Percentiles rank a stretch among this genome's conserved stretches.
Evolutionary conservation across 2,888 invertebrate species (phyloP).

Genomic region (Petrolisthes cinctipes): DNA sequence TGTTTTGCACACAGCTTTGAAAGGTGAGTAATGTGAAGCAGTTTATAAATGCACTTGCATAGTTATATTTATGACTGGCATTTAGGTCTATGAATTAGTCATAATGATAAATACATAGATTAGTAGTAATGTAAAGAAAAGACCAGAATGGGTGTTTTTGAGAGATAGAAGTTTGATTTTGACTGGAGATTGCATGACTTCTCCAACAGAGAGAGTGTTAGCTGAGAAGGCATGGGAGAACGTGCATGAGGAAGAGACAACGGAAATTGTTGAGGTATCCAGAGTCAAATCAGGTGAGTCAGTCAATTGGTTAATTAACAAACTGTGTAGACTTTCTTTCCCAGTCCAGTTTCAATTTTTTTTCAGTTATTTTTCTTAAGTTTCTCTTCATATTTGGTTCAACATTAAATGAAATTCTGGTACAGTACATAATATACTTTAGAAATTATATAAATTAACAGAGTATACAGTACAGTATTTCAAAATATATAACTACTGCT

Average conservation of each 20-base stretch:
- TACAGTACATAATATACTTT: too few relatives aligned
- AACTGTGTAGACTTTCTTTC: neutral
- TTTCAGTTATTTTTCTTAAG: too few relatives aligned
- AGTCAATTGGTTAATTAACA: neutral
- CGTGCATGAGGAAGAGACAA: constrained; percentile 59
- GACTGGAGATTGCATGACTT: constrained; percentile 30
- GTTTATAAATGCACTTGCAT: too few relatives aligned
- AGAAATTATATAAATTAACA: too few relatives aligned
- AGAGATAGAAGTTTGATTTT: constrained; percentile 16
- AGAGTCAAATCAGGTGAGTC: constrained; percentile 60
- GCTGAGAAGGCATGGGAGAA: constrained; percentile 60
- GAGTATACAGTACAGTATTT: too few relatives aligned
- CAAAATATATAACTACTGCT: too few relatives aligned
- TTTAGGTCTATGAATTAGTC: neutral
- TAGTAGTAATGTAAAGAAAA: neutral
- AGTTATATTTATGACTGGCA: too few relatives aligned
- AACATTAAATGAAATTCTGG: too few relatives aligned
- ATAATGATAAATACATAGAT: neutral
- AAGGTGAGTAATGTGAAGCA: too few relatives aligned
- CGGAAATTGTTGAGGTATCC: constrained; percentile 45
- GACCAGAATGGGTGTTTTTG: neutral
- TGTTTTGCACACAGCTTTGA: too few relatives aligned
- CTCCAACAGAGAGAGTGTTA: constrained; percentile 57
- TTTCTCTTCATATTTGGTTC: too few relatives aligned
- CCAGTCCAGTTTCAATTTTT: too few relatives aligned